These are phyloP conservation scores for Thermophis baileyi DNA, from an alignment of 2,113 vertebrate genomes.

Conservation along the genomic window DNA sequence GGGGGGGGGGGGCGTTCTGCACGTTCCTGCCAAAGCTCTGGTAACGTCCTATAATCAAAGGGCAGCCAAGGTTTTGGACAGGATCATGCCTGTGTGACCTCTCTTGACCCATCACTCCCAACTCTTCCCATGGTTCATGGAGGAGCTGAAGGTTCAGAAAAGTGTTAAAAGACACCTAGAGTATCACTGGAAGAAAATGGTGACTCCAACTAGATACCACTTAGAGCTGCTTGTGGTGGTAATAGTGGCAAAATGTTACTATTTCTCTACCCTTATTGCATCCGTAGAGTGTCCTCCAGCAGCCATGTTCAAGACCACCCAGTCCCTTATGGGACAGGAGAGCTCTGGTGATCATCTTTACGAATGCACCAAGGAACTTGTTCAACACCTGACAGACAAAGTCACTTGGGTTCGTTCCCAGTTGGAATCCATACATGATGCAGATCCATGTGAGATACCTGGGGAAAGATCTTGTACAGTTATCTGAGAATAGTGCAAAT, in stretches of 20 bases:
- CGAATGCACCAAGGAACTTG: too few species aligned
- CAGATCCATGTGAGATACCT: neutral
- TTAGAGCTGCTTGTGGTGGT: neutral
- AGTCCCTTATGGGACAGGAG: neutral
- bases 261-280: neutral
- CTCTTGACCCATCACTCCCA: neutral
- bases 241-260: neutral
- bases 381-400: too few species aligned
- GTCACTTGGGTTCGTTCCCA: too few species aligned
- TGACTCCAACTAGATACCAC: neutral
- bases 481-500: neutral
- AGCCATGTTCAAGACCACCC: too few species aligned
- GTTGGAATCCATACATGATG: neutral
- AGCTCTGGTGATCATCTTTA: neutral
- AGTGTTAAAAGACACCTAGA: neutral
- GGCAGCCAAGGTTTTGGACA: neutral
- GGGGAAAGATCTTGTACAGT: neutral
- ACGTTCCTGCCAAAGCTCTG: neutral
- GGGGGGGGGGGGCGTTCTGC: neutral
- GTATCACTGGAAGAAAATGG: neutral
- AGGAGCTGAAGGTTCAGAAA: neutral
- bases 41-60: neutral
- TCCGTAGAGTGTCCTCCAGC: neutral
- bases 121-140: neutral
- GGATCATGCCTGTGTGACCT: neutral